These are phyloP conservation scores for Cheilosia soror DNA, from an alignment of 2,888 invertebrate genomes.

Conservation along the genomic window DNA sequence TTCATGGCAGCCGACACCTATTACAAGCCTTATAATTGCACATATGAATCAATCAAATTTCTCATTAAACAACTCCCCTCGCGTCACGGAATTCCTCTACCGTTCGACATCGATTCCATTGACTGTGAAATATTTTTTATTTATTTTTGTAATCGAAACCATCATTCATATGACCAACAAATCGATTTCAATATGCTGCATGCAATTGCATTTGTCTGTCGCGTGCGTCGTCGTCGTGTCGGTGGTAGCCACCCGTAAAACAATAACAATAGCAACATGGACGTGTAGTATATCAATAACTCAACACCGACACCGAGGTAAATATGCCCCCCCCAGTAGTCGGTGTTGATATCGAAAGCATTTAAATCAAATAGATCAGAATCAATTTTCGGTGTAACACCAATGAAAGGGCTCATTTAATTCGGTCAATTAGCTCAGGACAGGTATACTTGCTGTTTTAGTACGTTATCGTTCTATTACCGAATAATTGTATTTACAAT, in stretches of 20 bases:
- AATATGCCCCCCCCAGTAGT: conserved; percentile 37
- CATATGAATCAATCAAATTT: conserved; percentile 24
- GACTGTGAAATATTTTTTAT: conserved; percentile 30
- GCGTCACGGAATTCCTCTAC: background rate
- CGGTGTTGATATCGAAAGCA: conserved; percentile 61
- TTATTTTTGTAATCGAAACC: conserved; percentile 49
- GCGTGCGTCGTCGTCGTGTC: background rate
- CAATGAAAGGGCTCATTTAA: conserved; percentile 59
- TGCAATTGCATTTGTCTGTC: conserved; percentile 16
- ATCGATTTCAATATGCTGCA: conserved; percentile 50
- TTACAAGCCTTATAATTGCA: conserved; percentile 10
- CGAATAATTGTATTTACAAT: conserved; percentile 24
- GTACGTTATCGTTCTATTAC: conserved; percentile 4
- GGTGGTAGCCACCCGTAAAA: background rate
- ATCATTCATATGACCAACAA: conserved; percentile 29
- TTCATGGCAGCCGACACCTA: background rate
- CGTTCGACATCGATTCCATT: background rate
- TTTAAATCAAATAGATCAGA: conserved; percentile 69
- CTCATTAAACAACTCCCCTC: conserved; percentile 19
- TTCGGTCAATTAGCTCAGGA: conserved; percentile 53
- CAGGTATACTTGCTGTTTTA: conserved; percentile 5
- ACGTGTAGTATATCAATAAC: conserved; percentile 24
- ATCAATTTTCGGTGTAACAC: conserved; percentile 61
- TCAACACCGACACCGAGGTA: conserved; percentile 47
- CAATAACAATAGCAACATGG: conserved; percentile 23